Conservation (phyloP, 1,140 invertebrate species). For the Lucilia sericata region DNA sequence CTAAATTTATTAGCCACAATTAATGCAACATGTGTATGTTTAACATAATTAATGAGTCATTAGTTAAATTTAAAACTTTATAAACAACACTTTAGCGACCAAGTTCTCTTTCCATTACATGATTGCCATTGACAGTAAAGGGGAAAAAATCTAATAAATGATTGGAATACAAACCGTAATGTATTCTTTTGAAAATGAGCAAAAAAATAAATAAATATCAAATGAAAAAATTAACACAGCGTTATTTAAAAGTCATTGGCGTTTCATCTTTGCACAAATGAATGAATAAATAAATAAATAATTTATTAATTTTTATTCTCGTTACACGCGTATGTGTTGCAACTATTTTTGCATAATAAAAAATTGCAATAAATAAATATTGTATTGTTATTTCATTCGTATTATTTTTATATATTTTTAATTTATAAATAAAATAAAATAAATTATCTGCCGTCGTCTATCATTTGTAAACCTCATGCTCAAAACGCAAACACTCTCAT, state of each 20-base stretch:
- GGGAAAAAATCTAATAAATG: background rate
- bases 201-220: too few species aligned
- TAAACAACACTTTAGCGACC: too few species aligned
- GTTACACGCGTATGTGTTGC: background rate
- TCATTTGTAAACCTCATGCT: background rate
- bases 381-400: background rate
- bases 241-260: background rate
- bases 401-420: background rate
- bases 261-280: background rate
- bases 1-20: too few species aligned
- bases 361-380: background rate
- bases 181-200: background rate
- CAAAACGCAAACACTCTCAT: too few species aligned
- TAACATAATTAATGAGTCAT: too few species aligned
- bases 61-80: too few species aligned
- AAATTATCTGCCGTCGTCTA: background rate
- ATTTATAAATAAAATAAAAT: background rate
- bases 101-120: too few species aligned
- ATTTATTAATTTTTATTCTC: conserved; percentile 1
- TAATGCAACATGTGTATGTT: too few species aligned
- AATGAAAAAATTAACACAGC: background rate
- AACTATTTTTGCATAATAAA: background rate
- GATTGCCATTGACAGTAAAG: too few species aligned
- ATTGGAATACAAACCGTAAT: background rate
- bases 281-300: background rate